These are phyloP conservation scores for Stratiolaelaps scimitus DNA, from an alignment of 1,140 invertebrate genomes.

Conservation along the genomic window DNA sequence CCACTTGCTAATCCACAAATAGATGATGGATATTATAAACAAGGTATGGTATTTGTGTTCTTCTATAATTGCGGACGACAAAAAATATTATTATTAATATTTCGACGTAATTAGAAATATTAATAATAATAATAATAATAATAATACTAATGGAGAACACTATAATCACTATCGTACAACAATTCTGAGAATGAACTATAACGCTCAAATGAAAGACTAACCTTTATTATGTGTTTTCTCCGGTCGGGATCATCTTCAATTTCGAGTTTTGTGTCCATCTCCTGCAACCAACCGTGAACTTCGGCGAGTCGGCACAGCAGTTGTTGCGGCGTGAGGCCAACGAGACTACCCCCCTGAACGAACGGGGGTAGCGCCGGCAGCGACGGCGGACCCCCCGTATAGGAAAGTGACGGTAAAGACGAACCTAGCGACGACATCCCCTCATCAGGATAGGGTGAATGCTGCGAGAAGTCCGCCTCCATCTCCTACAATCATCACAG, in stretches of 20 bases:
- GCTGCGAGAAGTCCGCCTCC: conserved; percentile 13
- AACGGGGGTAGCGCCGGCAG: conserved; percentile 6
- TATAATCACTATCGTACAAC: no score
- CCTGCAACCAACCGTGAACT: not conserved
- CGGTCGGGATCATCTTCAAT: conserved; percentile 2
- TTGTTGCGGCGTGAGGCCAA: not conserved
- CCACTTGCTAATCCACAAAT: no score
- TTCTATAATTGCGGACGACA: no score
- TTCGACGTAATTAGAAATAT: no score
- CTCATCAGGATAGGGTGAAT: conserved; percentile 12
- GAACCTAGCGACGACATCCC: conserved; percentile 21
- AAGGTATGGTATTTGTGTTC: no score
- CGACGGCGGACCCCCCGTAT: no score
- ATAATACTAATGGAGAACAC: no score
- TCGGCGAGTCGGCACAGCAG: not conserved
- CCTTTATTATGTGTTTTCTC: not conserved
- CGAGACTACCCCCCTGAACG: not conserved
- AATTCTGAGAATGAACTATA: no score
- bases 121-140: no score
- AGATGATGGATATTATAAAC: no score
- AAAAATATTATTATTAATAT: no score
- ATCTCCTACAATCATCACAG: conserved; percentile 15
- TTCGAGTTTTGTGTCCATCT: conserved; percentile 22
- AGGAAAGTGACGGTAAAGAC: conserved; percentile 10
- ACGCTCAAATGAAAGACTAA: not conserved